Base-by-base conservation (phyloP, 2,797 vertebrate species). In the Halcyon chelicuti region DNA sequence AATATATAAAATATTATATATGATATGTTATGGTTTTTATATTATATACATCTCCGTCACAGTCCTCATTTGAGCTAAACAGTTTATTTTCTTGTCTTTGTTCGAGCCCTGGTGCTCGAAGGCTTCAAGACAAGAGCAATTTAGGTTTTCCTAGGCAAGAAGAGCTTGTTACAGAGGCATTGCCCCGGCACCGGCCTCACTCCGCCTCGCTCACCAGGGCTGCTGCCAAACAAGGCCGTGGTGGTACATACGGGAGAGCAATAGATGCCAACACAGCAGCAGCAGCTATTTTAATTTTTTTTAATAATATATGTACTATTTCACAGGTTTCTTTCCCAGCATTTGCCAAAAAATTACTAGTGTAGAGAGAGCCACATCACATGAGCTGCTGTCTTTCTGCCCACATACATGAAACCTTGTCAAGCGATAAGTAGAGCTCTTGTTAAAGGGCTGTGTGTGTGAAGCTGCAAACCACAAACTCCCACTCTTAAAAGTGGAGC, bases 171-270 rank as follows among this genome's bases (percentile, higher is more conserved):
- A 7, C 6, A 0, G 5, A 70, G 65, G 65, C 37, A 77, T 35
- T 3, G 3, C 39, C 49, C 44, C 7, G 18, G 57, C 49, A n/a
- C 29, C 70, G 52, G 57, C 57, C 58, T 63, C 21, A 3, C 51
- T 40, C 4, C 14, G 14, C 63, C 71, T 76, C 5, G 0, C 39
- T 76, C 2, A 1, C 51, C 3, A 1, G 23, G 37, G 74, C 47
- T 49, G 87, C 54, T 78, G 35, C 75, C 62, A 47, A 49, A 80
- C 57, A 25, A 6, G 37, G 21, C 13, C 12, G 67, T 7, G 3
- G 35, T 7, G 4, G 18, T 54, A 21, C 37, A 4, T 46, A 4
- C 2, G 9, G 25, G 33, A 79, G 57, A 31, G 66, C 12, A 57
- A 44, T 9, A 15, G 46, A 68, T 95, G 89, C 67, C 54, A 52